These are phyloP conservation scores for Thalassophryne amazonica DNA, from an alignment of 2,797 vertebrate genomes.

Conservation along the genomic window DNA sequence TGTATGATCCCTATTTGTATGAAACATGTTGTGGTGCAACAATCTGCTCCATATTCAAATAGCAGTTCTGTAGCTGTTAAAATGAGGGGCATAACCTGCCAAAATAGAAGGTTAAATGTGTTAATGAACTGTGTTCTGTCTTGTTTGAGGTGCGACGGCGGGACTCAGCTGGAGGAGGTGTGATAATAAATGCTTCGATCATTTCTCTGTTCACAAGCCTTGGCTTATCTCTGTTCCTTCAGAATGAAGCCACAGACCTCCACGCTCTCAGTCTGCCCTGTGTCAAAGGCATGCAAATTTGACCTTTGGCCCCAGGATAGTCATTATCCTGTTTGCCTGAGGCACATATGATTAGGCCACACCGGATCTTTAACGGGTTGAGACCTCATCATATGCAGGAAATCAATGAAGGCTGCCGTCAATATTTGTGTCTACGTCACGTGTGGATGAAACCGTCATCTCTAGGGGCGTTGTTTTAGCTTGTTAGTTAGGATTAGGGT, in stretches of 20 bases:
- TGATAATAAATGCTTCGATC: slow-evolving; percentile 3
- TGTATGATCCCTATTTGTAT: too few species aligned
- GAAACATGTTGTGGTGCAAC: too few species aligned
- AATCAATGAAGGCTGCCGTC: slow-evolving; percentile 6
- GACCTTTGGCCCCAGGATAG: slow-evolving; percentile 34
- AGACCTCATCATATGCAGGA: slow-evolving; percentile 1
- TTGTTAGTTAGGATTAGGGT: too few species aligned
- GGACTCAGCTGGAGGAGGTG: background rate
- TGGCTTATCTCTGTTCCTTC: slow-evolving; percentile 2
- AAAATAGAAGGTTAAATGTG: too few species aligned
- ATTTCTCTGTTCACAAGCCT: background rate
- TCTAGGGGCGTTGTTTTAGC: too few species aligned
- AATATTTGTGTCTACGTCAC: background rate
- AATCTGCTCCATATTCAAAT: background rate
- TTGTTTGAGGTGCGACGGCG: background rate
- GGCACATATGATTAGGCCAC: too few species aligned
- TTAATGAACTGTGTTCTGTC: background rate
- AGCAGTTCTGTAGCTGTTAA: background rate
- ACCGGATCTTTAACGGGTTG: slow-evolving; percentile 13
- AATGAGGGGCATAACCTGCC: background rate
- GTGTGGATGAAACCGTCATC: too few species aligned
- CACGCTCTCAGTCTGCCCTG: slow-evolving; percentile 20
- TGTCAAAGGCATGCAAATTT: slow-evolving; percentile 27
- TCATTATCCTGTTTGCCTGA: slow-evolving; percentile 9
- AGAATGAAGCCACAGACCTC: slow-evolving; percentile 1